These are phyloP conservation scores for Selenia dentaria DNA, from an alignment of 2,888 invertebrate genomes.

Conservation along the genomic window DNA sequence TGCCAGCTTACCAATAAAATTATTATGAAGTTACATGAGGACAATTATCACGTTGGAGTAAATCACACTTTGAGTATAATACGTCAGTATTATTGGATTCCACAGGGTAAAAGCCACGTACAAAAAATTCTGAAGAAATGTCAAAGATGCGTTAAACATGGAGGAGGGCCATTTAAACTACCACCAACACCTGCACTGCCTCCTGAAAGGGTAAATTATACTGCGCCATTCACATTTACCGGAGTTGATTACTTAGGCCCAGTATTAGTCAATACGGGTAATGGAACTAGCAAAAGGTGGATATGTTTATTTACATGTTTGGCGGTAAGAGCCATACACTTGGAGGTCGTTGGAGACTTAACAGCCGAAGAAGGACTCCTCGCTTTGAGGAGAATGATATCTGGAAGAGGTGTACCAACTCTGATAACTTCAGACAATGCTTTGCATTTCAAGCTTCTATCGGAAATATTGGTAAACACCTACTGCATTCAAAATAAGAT, in stretches of 20 bases:
- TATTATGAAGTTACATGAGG: neutral
- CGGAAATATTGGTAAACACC: neutral
- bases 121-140: neutral
- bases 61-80: neutral
- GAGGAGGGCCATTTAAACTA: neutral
- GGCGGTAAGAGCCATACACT: neutral
- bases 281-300: neutral
- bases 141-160: neutral
- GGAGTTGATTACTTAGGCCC: neutral
- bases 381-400: neutral
- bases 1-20: no score
- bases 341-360: neutral
- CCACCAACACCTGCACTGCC: neutral
- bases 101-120: neutral
- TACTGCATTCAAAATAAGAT: neutral
- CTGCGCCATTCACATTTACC: neutral
- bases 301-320: neutral
- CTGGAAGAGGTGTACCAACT: neutral
- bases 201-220: neutral
- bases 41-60: neutral
- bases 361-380: neutral
- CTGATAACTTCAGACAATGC: neutral
- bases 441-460: neutral
- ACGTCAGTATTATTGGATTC: neutral
- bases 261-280: neutral